phyloP scores from a whole-genome alignment of 1,140 invertebrate genomes.

The Procambarus clarkii region DNA sequence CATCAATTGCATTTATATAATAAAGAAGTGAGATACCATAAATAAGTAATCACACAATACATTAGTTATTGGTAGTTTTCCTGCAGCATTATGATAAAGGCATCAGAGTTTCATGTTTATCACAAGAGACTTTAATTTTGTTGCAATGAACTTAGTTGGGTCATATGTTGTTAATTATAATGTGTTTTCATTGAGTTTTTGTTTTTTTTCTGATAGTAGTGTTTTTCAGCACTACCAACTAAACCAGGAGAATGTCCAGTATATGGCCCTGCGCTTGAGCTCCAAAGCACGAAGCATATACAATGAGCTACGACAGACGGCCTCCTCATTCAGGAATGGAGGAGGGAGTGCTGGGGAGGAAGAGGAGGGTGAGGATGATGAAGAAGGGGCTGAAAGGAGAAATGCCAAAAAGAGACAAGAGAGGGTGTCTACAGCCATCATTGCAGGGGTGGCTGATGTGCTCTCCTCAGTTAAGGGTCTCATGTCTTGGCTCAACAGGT shows the following conservation, averaged over 20 bases:
- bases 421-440: slow-evolving; percentile 70
- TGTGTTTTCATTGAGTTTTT: too few species aligned
- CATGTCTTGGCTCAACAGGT: slow-evolving; percentile 90
- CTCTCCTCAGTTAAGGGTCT: slow-evolving; percentile 89
- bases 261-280: slow-evolving; percentile 88
- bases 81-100: too few species aligned
- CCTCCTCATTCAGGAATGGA: slow-evolving; percentile 2
- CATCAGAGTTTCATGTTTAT: too few species aligned
- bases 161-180: too few species aligned
- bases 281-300: slow-evolving; percentile 88
- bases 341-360: slow-evolving; percentile 55
- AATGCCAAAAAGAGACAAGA: slow-evolving; percentile 79
- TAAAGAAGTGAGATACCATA: too few species aligned
- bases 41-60: too few species aligned
- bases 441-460: slow-evolving; percentile 83
- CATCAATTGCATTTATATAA: too few species aligned
- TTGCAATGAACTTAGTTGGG: too few species aligned
- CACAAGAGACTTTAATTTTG: too few species aligned
- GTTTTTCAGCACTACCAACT: slow-evolving; percentile 88
- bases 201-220: neutral
- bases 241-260: slow-evolving; percentile 92
- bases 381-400: slow-evolving; percentile 71
- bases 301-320: slow-evolving; percentile 79
- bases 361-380: slow-evolving; percentile 51
- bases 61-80: too few species aligned